Conservation (phyloP, 2,113 vertebrate genomes). For the Chaetodon auriga region DNA sequence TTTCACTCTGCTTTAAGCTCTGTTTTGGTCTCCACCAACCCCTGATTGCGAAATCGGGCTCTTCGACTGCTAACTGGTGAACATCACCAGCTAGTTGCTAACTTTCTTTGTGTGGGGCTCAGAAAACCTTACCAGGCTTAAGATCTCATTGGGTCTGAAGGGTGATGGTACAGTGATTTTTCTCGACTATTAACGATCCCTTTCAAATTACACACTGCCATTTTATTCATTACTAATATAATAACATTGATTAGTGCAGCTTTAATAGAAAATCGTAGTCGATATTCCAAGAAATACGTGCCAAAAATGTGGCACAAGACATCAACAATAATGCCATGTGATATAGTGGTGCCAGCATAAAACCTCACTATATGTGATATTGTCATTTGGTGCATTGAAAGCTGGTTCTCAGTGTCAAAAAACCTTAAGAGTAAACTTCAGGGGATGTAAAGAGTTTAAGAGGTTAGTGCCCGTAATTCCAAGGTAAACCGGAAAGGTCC, state of each 20-base stretch:
- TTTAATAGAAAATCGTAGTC: not conserved
- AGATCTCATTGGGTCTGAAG: not conserved
- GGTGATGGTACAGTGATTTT: not conserved
- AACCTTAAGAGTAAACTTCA: slow-evolving; percentile 3
- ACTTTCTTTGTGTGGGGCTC: not conserved
- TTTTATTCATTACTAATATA: not conserved
- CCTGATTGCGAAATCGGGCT: not conserved
- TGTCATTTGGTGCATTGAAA: not conserved
- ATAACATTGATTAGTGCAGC: not conserved
- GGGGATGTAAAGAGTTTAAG: slow-evolving; percentile 47
- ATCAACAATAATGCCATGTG: not conserved
- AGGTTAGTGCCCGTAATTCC: slow-evolving; percentile 61
- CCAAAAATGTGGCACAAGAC: not conserved
- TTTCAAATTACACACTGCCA: not conserved
- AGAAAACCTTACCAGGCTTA: not conserved
- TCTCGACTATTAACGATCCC: not conserved
- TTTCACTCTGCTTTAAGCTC: not conserved
- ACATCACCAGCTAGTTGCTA: not conserved
- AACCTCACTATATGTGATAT: not conserved
- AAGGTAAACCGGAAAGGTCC: slow-evolving; percentile 64
- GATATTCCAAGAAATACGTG: not conserved
- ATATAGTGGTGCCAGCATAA: not conserved
- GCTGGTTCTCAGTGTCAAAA: slow-evolving; percentile 14
- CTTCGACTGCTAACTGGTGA: slow-evolving; percentile 3
- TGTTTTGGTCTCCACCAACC: not conserved